Evolutionary conservation across 2,888 invertebrate species (phyloP), one percentile per base, ranked within the genome.

Genomic region (Gibbula magus): DNA sequence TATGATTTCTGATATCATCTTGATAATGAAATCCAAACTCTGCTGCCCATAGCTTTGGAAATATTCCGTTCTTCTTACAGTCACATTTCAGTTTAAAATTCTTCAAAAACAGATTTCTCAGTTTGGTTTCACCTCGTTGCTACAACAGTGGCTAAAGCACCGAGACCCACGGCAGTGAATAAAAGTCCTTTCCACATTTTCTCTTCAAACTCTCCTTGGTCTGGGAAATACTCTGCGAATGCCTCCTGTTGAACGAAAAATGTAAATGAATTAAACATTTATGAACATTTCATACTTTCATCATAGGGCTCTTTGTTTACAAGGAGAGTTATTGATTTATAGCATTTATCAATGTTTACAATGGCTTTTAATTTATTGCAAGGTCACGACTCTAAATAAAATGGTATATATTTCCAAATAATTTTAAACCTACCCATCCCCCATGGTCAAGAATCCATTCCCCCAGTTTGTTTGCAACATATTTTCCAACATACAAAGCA

Each of bases 101-200:
- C 45, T 45, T 45, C 10, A 35, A 13, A 1, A 13, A 56, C 22
- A 22, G 10, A n/a, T 29, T 25, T 39, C 22, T 10, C 45, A 45
- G 45, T 45, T 45, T 13, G 13, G 4, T 45, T 75, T 80, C 79
- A 86, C 75, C 86, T 81, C n/a, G 84, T 83, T 7, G 87, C 88
- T 83, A 90, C 87, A 10, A 88, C 88, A 29, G 89, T 88, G n/a
- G 91, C 92, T 56, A 92, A 81, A n/a, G 91, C 91, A 35, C 91
- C 91, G 10, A 92, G 86, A 39, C 92, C 91, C n/a, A 91, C 86
- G 35, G 89, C 89, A 66, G 91, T 91, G 80, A 88, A 89, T 20
- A 91, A 83, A 7, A 92, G 87, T 39, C 91, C 91, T 79, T 89
- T 90, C 91, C 91, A 91, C 45, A 92, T 84, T 79, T 89, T 90